These are phyloP conservation scores for Apodemia zela DNA, from an alignment of 2,888 invertebrate genomes.

Conservation along the genomic window DNA sequence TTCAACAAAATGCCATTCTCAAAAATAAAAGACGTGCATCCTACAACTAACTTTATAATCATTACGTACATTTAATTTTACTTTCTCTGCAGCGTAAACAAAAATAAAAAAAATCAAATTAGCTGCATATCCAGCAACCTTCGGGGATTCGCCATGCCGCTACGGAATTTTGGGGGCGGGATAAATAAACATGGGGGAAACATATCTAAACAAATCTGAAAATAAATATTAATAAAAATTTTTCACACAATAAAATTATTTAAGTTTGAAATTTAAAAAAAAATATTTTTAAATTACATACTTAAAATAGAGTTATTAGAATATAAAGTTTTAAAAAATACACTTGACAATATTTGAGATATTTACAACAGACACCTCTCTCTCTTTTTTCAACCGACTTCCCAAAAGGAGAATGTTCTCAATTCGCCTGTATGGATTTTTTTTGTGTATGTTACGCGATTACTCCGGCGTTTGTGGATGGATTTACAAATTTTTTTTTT, in stretches of 20 bases:
- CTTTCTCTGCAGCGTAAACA: constrained; percentile 71
- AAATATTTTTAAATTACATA: no score
- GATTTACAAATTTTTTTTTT: no score
- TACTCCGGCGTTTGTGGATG: no score
- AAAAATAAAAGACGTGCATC: constrained; percentile 34
- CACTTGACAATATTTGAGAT: no score
- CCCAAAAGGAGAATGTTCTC: no score
- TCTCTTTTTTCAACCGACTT: no score
- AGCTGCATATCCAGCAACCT: constrained; percentile 35
- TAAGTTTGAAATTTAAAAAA: no score
- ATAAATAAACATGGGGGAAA: constrained; percentile 19
- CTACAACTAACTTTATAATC: constrained; percentile 24
- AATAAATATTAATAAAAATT: constrained; percentile 28
- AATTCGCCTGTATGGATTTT: no score
- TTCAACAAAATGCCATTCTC: constrained; percentile 54
- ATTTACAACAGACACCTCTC: no score
- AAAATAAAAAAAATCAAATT: constrained; percentile 41
- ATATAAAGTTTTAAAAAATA: no score
- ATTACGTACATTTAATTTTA: constrained; percentile 71
- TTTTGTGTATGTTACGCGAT: no score
- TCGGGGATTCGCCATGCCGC: constrained; percentile 46
- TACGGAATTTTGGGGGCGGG: constrained; percentile 28
- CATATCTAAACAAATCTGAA: constrained; percentile 35
- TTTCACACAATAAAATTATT: constrained; percentile 16
- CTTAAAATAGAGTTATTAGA: no score